Conservation (phyloP, 2,888 invertebrate species). For the Lasioglossum pauxillum region DNA sequence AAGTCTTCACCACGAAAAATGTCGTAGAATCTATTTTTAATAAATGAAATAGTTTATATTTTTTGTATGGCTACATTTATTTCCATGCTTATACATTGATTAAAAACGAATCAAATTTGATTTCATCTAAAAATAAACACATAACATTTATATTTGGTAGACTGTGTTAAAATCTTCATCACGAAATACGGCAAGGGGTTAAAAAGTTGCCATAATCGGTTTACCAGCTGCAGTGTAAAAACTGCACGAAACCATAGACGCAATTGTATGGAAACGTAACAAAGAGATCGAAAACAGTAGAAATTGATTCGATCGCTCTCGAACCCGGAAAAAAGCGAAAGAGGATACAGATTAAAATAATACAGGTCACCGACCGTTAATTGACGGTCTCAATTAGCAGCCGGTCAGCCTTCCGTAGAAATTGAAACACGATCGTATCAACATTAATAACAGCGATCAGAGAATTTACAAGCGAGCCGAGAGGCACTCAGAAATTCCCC, state of each 20-base stretch:
- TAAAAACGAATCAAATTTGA: too few species aligned
- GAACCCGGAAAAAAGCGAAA: neutral
- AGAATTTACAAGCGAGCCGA: neutral
- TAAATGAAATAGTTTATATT: too few species aligned
- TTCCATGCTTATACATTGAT: too few species aligned
- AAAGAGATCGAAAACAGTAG: neutral
- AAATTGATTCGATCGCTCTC: neutral
- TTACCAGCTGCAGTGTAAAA: neutral
- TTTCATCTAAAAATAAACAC: too few species aligned
- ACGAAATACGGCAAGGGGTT: too few species aligned
- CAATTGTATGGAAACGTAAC: neutral
- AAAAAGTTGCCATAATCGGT: too few species aligned
- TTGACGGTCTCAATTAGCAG: neutral
- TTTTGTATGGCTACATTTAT: too few species aligned
- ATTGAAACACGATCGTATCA: conserved; percentile 6
- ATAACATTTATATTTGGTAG: too few species aligned
- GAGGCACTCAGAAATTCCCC: neutral
- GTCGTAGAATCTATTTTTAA: too few species aligned
- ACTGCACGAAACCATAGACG: neutral
- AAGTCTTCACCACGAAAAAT: too few species aligned
- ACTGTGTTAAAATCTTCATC: too few species aligned
- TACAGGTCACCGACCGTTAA: neutral
- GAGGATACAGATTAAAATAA: neutral
- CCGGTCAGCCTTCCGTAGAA: neutral
- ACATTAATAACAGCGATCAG: conserved; percentile 39